Percentiles rank a stretch among this genome's conserved stretches.
Conservation (phyloP, 2,888 invertebrate species). For the Ametastegia equiseti region DNA sequence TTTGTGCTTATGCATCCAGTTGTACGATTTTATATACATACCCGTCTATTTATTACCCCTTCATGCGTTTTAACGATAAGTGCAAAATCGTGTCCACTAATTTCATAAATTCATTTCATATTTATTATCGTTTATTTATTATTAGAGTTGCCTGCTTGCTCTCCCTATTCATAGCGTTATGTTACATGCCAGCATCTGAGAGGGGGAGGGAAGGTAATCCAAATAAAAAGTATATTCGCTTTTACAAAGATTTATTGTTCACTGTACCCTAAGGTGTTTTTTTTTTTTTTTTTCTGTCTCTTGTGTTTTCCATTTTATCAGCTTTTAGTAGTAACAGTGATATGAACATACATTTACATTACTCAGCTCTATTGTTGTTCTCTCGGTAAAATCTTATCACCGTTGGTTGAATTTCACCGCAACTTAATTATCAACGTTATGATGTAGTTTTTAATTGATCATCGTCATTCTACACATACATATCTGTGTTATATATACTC, state of each 20-base stretch:
- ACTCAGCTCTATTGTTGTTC: no score
- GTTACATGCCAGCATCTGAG: slow-evolving; percentile 81
- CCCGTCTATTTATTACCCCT: slow-evolving; percentile 50
- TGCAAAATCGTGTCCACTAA: not conserved
- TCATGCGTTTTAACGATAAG: not conserved
- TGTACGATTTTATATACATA: slow-evolving; percentile 68
- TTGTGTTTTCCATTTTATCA: no score
- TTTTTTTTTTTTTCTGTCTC: no score
- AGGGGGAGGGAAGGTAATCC: slow-evolving; percentile 80
- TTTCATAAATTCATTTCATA: slow-evolving; percentile 30
- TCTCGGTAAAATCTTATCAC: no score
- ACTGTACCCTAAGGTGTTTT: not conserved
- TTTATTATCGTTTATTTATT: slow-evolving; percentile 52
- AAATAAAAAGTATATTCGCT: slow-evolving; percentile 61
- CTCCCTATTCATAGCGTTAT: slow-evolving; percentile 72
- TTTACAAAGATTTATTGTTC: slow-evolving; percentile 51
- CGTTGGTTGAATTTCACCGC: no score
- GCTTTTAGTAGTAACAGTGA: no score
- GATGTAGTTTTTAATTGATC: no score
- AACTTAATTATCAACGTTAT: no score
- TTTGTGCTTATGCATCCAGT: slow-evolving; percentile 68
- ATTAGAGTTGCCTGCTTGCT: slow-evolving; percentile 61
- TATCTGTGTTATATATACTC: no score
- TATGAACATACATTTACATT: no score
- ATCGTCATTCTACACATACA: not conserved